Evolutionary conservation across 1,140 invertebrate species (phyloP).

Genomic region (Acyrthosiphon pisum): DNA sequence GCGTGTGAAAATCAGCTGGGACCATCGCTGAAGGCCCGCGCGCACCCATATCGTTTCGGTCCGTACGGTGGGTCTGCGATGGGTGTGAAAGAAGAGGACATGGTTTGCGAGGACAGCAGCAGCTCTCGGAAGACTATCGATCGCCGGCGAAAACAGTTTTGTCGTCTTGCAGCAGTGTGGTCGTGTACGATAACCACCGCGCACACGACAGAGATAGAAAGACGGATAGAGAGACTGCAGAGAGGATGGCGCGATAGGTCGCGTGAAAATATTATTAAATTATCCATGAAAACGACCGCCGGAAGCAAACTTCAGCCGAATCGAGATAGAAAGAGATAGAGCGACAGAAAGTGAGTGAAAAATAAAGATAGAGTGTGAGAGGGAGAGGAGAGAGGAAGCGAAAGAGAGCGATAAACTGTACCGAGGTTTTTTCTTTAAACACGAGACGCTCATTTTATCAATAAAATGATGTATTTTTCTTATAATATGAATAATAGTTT

Average conservation of each 20-base stretch:
- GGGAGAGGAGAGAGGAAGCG: neutral
- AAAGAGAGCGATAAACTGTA: neutral
- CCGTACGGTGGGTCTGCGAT: too few species aligned
- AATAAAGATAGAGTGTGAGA: neutral
- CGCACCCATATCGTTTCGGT: neutral
- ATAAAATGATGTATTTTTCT: neutral
- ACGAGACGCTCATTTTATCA: neutral
- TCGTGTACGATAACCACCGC: neutral
- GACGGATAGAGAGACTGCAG: neutral
- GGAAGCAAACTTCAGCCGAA: neutral
- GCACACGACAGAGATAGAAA: neutral
- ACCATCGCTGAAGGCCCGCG: too few species aligned
- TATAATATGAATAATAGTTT: neutral
- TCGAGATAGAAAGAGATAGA: neutral
- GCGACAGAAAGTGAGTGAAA: neutral
- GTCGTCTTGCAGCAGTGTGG: neutral
- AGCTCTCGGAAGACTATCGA: neutral
- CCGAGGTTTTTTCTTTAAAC: neutral
- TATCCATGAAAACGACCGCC: neutral
- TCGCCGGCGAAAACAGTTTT: neutral
- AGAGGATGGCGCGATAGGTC: neutral
- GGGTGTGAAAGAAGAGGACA: neutral
- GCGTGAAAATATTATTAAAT: neutral
- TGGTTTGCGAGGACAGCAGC: neutral
- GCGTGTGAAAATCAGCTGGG: neutral